Evolutionary conservation across 2,888 invertebrate species (phyloP), one percentile per base, ranked within the genome.

Genomic region (Amblyjoppa fuscipennis): DNA sequence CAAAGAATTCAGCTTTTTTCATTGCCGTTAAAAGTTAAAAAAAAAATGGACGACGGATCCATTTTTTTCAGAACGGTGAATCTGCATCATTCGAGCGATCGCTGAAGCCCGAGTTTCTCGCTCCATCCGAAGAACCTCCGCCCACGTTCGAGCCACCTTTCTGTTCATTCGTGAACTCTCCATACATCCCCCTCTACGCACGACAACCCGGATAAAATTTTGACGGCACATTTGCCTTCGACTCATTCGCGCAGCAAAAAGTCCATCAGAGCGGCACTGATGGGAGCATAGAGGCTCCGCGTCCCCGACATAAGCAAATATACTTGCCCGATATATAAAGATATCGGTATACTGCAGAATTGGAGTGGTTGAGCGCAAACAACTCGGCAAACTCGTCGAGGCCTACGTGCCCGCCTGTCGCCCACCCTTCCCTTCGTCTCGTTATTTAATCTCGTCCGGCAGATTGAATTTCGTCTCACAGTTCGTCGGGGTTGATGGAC

Each of bases 401-500:
- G 73, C 80, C 77, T 80, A 51, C 51, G 53, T 51, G n/a, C 64
- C 49, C 53, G 25, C 34, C 20, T 34, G 34, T 59, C 76, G 73
- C 80, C 64, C 70, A 64, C 75, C 81, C 51, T 56, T 75, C 78
- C 70, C 64, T 28, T 66, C 53, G 31, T 70, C 76, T 69, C 86
- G 80, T 83, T 81, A 81, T 78, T 83, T 81, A 49, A 49, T 49
- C 77, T 82, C 78, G 87, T 86, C 84, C 82, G 69, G 80, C 88
- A 89, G 90, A 93, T 92, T 92, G 91, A 92, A 92, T 92, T 91
- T 90, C 89, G 87, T 89, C 89, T 86, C 82, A 87, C 88, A 88
- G 88, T 87, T 87, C 73, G 73, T 86, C 66, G 71, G 70, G 77
- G 79, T 81, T 59, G 85, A 87, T 68, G 78, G 73, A 56, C 77